Evolutionary conservation across 2,113 vertebrate genomes (phyloP).

Genomic region (Neopipo cinnamomea): DNA sequence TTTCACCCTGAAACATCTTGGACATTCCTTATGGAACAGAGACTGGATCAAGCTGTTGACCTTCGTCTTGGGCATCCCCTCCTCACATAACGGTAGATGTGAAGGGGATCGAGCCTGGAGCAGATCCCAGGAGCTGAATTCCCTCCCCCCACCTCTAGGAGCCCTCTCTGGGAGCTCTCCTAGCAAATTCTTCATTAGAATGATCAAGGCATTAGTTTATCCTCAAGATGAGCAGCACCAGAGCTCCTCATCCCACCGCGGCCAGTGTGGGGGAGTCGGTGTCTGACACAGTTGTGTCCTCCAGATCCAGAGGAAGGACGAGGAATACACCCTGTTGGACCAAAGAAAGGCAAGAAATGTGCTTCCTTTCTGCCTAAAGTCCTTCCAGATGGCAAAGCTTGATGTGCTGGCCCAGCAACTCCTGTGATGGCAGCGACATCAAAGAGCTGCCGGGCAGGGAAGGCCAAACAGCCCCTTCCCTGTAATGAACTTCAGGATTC

Average conservation of each 20-base stretch:
- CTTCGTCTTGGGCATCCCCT: neutral
- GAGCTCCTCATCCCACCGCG: neutral
- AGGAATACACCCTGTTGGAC: neutral
- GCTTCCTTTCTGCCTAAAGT: constrained; percentile 8
- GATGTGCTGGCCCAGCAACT: constrained; percentile 25
- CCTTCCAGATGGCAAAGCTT: constrained; percentile 42
- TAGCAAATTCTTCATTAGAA: neutral
- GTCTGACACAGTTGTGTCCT: neutral
- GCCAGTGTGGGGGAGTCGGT: neutral
- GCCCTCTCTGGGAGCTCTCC: neutral
- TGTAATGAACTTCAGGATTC: constrained; percentile 21
- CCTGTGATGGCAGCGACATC: constrained; percentile 29
- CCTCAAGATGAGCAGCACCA: neutral
- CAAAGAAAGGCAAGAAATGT: constrained; percentile 18
- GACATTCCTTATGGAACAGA: neutral
- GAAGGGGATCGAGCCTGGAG: neutral
- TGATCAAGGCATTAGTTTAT: neutral
- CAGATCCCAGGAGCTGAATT: neutral
- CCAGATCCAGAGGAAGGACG: neutral
- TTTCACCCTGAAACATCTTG: neutral
- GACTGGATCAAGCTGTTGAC: neutral
- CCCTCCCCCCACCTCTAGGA: neutral
- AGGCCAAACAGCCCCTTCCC: neutral
- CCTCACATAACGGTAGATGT: rapidly evolving
- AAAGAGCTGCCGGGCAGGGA: neutral